Evolutionary conservation across 2,113 vertebrate genomes (phyloP).

Genomic region (Eolophus roseicapilla): DNA sequence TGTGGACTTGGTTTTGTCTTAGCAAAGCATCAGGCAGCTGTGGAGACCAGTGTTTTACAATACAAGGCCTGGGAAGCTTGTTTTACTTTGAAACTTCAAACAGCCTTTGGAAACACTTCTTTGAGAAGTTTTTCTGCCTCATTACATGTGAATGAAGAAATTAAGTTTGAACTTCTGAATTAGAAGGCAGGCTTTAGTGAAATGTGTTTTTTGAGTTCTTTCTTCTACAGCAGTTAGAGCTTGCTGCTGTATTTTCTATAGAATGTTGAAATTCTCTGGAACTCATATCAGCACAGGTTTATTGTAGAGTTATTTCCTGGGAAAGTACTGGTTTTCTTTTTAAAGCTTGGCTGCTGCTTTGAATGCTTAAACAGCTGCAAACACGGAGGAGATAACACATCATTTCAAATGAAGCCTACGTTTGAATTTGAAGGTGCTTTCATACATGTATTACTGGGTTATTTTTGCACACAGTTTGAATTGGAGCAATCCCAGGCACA

Average conservation of each 20-base stretch:
- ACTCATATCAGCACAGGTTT: not conserved
- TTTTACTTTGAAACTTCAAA: not conserved
- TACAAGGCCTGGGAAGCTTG: not conserved
- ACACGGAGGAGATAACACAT: not conserved
- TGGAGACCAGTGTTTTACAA: not conserved
- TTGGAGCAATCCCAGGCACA: too few species aligned
- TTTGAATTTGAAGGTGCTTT: not conserved
- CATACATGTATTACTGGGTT: not conserved
- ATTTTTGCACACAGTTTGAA: not conserved
- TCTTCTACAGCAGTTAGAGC: not conserved
- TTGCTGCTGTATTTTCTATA: not conserved
- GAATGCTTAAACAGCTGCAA: conserved; percentile 30
- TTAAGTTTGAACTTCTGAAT: not conserved
- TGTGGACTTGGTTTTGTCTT: not conserved
- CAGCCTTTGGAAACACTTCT: not conserved
- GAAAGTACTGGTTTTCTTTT: not conserved
- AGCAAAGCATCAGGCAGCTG: not conserved
- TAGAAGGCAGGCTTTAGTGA: not conserved
- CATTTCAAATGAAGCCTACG: not conserved
- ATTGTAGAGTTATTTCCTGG: conserved; percentile 5
- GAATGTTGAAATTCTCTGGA: not conserved
- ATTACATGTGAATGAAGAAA: not conserved
- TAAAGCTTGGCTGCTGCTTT: conserved; percentile 1
- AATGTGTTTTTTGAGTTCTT: not conserved
- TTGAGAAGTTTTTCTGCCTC: not conserved